Evolutionary conservation across 2,113 vertebrate genomes (phyloP), one percentile per base, ranked within the genome.

Genomic region (Chaetura pelagica): DNA sequence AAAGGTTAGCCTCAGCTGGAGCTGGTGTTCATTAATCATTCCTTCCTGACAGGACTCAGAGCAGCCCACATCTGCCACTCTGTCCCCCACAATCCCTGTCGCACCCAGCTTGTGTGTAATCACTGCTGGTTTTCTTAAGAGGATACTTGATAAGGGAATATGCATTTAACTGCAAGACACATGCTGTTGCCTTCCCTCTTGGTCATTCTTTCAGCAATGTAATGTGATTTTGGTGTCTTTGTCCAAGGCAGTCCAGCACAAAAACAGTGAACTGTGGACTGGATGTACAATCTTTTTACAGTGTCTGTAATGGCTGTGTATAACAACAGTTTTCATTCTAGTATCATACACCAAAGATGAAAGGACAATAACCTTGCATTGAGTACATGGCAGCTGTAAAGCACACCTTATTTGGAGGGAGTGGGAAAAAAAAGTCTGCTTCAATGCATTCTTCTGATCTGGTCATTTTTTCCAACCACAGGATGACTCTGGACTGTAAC

Each of bases 1-100:
- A 99, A 99, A 99, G 99, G 99, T 99, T 99, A 99, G 98, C 98
- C 99, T 99, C 99, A 99, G 99, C 99, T 99, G 99, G 98, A 98
- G 98, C 98, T 98, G 98, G 97, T 99, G 99, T 98, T 99, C 99
- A 99, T 99, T 99, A 99, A 99, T 99, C 99, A 99, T 99, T 99
- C 98, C 98, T 99, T 98, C 98, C 98, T 99, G 99, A 99, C 99
- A 99, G 99, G 99, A 97, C 98, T 99, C 98, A 97, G 98, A 99
- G 99, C 99, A 99, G 99, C 98, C 99, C 99, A 99, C 99, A 99
- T 99, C 99, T 99, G 99, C 99, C 99, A 99, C 98, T 97, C 98
- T 97, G 97, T 98, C 98, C 99, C 98, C 98, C 98, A 93, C 98
- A 97, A 98, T 98, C 99, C 99, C 98, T 98, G 97, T 98, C 98